These are phyloP conservation scores for Thysanoteuthis rhombus DNA, from an alignment of 2,888 invertebrate species.

Conservation along the genomic window DNA sequence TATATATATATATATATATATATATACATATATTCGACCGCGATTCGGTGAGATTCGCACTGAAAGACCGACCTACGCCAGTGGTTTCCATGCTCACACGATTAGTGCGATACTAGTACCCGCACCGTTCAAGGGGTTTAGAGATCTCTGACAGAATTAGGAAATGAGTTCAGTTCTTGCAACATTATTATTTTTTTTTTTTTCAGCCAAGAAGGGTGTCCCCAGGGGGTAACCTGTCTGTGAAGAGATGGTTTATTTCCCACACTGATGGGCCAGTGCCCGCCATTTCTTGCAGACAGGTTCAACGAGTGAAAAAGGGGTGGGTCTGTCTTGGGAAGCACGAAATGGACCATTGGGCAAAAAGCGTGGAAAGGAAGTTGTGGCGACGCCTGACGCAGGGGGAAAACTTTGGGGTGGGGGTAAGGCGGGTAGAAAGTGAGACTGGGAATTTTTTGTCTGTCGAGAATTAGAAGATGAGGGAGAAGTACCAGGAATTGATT, in stretches of 20 bases:
- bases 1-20: too few species aligned
- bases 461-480: not conserved
- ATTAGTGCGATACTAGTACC: not conserved
- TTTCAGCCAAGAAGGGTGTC: not conserved
- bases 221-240: not conserved
- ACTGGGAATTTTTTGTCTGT: not conserved
- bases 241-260: not conserved
- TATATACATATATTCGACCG: not conserved
- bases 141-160: not conserved
- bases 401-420: not conserved
- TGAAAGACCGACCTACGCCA: not conserved
- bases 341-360: not conserved
- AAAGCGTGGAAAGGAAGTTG: not conserved
- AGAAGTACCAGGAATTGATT: not conserved
- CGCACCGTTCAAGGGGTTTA: not conserved
- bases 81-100: not conserved
- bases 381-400: not conserved
- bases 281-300: not conserved
- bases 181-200: not conserved
- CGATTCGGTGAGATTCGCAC: not conserved
- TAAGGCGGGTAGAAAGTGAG: not conserved
- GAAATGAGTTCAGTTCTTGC: not conserved
- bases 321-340: not conserved
- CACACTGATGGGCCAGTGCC: not conserved
- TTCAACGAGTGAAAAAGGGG: not conserved